phyloP scores from a whole-genome alignment of 2,113 vertebrate genomes.

The Cavia porcellus region DNA sequence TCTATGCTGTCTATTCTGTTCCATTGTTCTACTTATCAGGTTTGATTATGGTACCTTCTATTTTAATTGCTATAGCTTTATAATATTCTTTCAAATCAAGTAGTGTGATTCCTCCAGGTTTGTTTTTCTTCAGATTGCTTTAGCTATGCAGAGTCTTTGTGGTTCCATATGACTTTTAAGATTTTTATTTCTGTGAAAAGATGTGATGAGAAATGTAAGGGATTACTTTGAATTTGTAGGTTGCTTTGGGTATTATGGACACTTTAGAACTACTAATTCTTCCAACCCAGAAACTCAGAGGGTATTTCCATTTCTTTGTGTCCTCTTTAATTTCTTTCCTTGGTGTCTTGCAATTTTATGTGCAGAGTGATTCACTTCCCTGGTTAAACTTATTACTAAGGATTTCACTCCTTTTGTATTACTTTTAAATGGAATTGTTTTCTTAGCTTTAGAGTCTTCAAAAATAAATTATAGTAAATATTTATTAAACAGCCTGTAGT shows the following conservation, averaged over 20 bases:
- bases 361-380: not conserved
- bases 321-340: not conserved
- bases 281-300: not conserved
- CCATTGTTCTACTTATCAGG: not conserved
- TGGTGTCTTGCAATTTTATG: not conserved
- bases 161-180: not conserved
- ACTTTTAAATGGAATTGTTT: not conserved
- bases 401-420: not conserved
- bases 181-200: not conserved
- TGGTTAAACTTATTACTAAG: not conserved
- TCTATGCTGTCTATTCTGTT: not conserved
- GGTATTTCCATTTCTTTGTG: not conserved
- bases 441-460: not conserved
- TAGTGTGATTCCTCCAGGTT: not conserved
- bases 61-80: not conserved
- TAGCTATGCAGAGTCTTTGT: not conserved
- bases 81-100: conserved; percentile 5
- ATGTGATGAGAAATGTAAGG: not conserved
- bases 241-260: not conserved
- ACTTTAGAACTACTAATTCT: not conserved
- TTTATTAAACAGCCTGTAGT: conserved; percentile 46
- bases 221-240: not conserved
- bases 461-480: conserved; percentile 57
- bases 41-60: not conserved
- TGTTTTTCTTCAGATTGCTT: not conserved